These are phyloP conservation scores for Torymus texanus DNA, from an alignment of 2,888 invertebrate species.

Conservation along the genomic window DNA sequence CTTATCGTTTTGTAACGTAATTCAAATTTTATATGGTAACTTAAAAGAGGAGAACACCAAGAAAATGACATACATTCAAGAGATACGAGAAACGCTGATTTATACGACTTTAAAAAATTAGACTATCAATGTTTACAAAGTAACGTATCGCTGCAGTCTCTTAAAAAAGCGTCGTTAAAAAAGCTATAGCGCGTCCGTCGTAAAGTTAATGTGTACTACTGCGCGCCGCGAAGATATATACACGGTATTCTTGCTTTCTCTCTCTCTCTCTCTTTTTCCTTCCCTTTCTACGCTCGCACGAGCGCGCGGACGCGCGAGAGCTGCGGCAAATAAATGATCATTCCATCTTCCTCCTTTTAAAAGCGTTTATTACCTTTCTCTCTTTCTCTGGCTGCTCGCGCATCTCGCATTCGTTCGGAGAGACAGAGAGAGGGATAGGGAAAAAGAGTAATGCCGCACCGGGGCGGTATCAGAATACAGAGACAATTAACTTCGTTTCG, in stretches of 20 bases:
- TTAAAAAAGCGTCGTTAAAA: background rate
- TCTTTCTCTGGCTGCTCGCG: background rate
- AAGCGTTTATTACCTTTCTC: slow-evolving; percentile 37
- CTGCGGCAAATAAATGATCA: slow-evolving; percentile 24
- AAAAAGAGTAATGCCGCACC: background rate
- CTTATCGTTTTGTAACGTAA: too few species aligned
- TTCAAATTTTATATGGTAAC: too few species aligned
- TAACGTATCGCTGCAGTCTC: too few species aligned
- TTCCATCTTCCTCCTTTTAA: slow-evolving; percentile 12
- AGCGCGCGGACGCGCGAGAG: too few species aligned
- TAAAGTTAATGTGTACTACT: slow-evolving; percentile 1
- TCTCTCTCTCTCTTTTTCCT: too few species aligned
- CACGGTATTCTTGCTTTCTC: slow-evolving; percentile 7
- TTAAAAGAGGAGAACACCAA: too few species aligned
- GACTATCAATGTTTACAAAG: background rate
- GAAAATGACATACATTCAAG: too few species aligned
- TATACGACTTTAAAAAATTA: too few species aligned
- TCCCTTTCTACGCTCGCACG: too few species aligned
- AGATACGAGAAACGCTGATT: too few species aligned
- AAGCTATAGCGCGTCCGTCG: background rate
- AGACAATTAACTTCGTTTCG: slow-evolving; percentile 39
- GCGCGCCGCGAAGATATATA: background rate
- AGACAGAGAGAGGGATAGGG: too few species aligned
- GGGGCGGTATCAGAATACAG: slow-evolving; percentile 31
- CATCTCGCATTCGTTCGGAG: background rate